Base-by-base conservation (phyloP, 2,797 vertebrate genomes). In the Epinephelus awoara region DNA sequence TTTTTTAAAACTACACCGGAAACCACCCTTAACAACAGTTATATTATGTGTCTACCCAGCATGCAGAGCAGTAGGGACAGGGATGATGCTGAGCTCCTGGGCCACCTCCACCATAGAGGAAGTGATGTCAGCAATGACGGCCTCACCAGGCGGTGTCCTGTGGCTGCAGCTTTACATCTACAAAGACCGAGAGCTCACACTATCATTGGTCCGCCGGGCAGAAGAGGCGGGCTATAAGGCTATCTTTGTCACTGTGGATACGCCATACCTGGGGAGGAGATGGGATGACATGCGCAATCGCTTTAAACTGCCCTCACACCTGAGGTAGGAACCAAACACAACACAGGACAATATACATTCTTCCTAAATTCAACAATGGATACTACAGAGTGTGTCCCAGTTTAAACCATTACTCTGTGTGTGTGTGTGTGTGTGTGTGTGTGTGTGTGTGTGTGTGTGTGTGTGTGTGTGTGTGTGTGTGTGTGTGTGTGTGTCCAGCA, bases 11-110 rank as follows among this genome's bases (percentile, higher is more conserved):
- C 46, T 9, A 52, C 4, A 54, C 18, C 51, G 2, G 19, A 58
- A 49, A 42, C 42, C 18, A 72, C 5, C 6, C 9, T 46, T 55
- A n/a, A 63, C 12, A 51, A 2, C 5, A 18, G 3, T 25, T 18
- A 51, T 5, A 11, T 49, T 0, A 18, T 59, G 19, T 65, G 9
- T 84, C 29, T 82, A 65, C 63, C 58, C 91, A 99, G 98, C 97
- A 57, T 99, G 97, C 89, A 85, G 68, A 38, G 92, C 96, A 0
- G 15, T 92, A 77, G 97, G 95, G 12, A 98, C 96, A 0, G 98
- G 96, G 6, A 99, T 99, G 98, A 98, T 98, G 97, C 91, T 99
- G 86, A 99, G 98, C 68, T 98, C 98, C 64, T 99, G 98, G 98
- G 96, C 98, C 50, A 99, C 98, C 6, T 97, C 97, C 18, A 97